These are phyloP conservation scores for Himalopsyche japonica DNA, from an alignment of 2,888 invertebrate species.

Conservation along the genomic window DNA sequence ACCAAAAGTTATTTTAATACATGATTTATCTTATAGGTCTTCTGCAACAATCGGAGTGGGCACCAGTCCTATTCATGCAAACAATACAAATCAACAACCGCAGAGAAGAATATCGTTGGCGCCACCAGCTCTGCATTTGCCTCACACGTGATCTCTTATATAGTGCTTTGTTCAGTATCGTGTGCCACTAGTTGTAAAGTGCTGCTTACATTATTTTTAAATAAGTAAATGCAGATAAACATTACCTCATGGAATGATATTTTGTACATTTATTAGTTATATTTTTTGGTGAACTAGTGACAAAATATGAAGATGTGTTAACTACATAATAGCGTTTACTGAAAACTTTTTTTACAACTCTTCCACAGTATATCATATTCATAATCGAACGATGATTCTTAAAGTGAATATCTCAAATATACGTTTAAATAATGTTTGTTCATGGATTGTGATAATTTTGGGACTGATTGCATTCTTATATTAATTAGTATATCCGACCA, in stretches of 20 bases:
- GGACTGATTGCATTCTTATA: no score
- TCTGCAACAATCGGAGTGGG: constrained; percentile 33
- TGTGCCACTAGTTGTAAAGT: not conserved
- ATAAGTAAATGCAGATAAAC: not conserved
- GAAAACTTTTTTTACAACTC: not conserved
- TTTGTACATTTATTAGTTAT: not conserved
- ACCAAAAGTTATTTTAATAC: not conserved
- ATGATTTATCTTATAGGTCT: constrained; percentile 18
- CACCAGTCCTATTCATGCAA: constrained; percentile 9
- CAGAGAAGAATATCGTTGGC: constrained; percentile 30
- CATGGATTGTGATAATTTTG: no score
- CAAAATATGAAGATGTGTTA: not conserved
- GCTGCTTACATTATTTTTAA: not conserved
- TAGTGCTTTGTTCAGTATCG: not conserved
- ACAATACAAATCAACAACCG: not conserved
- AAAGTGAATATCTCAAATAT: not conserved
- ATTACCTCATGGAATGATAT: constrained; percentile 11
- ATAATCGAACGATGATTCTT: not conserved
- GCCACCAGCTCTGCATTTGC: constrained; percentile 15
- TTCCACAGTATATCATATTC: not conserved
- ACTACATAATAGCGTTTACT: not conserved
- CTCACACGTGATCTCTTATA: constrained; percentile 23
- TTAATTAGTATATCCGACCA: no score
- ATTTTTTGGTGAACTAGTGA: not conserved
- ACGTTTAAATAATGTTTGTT: no score